phyloP scores from a whole-genome alignment of 37 sponge, comb jelly and placozoan genomes.

The Agelas oroides region DNA sequence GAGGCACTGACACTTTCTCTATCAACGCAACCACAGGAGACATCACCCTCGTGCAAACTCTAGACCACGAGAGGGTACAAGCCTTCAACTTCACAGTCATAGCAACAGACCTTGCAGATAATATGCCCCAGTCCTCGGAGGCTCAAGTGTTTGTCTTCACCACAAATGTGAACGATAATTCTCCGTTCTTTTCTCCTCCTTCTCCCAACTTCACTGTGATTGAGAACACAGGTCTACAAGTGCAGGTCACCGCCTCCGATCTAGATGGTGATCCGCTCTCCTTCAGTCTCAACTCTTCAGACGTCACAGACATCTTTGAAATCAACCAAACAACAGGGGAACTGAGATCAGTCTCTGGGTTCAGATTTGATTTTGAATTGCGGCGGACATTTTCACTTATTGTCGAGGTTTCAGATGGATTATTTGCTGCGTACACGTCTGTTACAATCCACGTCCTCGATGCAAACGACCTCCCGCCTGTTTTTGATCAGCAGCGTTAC shows the following conservation, averaged over 20 bases:
- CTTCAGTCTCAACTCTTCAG: neutral
- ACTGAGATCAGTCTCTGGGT: neutral
- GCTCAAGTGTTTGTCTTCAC: slow-evolving; percentile 6
- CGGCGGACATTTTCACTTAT: slow-evolving; percentile 25
- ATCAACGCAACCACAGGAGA: slow-evolving; percentile 49
- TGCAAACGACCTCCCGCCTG: slow-evolving; percentile 70
- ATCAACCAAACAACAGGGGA: neutral
- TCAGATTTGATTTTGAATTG: slow-evolving; percentile 32
- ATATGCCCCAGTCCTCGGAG: neutral
- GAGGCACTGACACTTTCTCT: slow-evolving; percentile 2
- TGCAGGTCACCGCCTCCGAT: slow-evolving; percentile 42
- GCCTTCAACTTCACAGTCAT: slow-evolving; percentile 24
- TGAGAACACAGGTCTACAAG: slow-evolving; percentile 6
- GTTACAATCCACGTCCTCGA: slow-evolving; percentile 47
- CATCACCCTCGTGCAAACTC: slow-evolving; percentile 3
- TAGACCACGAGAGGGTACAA: slow-evolving; percentile 14
- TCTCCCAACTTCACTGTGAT: neutral
- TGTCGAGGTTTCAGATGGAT: slow-evolving; percentile 53
- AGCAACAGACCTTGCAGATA: slow-evolving; percentile 18
- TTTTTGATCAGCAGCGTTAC: slow-evolving; percentile 18
- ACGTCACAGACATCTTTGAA: neutral
- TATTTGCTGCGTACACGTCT: neutral
- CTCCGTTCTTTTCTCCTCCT: slow-evolving; percentile 31
- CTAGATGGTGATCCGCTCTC: slow-evolving; percentile 20
- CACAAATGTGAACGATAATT: slow-evolving; percentile 39